Conservation (phyloP, 2,113 vertebrate genomes). For the Chrysemys picta region DNA sequence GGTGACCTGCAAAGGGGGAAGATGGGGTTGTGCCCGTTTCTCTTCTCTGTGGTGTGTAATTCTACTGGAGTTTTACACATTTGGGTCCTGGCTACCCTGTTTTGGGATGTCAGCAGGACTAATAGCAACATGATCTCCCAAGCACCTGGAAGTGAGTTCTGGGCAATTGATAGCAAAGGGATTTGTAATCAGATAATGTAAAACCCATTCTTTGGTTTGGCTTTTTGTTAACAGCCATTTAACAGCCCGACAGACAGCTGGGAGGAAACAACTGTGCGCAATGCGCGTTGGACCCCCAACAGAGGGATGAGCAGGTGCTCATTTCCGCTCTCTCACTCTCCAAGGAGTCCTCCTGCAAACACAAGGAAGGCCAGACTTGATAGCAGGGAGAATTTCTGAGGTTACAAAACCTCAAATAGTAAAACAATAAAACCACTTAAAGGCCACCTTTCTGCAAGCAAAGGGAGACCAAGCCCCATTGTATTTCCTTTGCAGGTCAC, state of each 20-base stretch:
- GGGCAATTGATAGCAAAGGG: background rate
- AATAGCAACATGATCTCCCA: background rate
- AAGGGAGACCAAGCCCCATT: background rate
- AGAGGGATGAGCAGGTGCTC: background rate
- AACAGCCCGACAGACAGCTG: background rate
- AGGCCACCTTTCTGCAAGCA: background rate
- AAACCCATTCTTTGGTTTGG: background rate
- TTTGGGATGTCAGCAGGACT: background rate
- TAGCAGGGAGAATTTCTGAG: background rate
- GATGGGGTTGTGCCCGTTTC: background rate
- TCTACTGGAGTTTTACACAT: background rate
- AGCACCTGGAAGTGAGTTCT: background rate
- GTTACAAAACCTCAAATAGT: background rate
- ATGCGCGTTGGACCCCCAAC: rapidly evolving
- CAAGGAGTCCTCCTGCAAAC: background rate
- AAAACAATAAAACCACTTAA: background rate
- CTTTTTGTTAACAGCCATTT: background rate
- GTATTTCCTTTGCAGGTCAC: background rate
- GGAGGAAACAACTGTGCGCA: background rate
- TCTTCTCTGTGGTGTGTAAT: background rate
- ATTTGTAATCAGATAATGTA: background rate
- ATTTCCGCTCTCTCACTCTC: background rate
- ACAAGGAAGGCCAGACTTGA: background rate
- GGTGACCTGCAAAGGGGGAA: background rate
- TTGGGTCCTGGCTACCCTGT: background rate